Percentiles rank a stretch among this genome's conserved stretches.
Evolutionary conservation across 2,797 vertebrate species (phyloP).

Genomic region (Caiman crocodilus): DNA sequence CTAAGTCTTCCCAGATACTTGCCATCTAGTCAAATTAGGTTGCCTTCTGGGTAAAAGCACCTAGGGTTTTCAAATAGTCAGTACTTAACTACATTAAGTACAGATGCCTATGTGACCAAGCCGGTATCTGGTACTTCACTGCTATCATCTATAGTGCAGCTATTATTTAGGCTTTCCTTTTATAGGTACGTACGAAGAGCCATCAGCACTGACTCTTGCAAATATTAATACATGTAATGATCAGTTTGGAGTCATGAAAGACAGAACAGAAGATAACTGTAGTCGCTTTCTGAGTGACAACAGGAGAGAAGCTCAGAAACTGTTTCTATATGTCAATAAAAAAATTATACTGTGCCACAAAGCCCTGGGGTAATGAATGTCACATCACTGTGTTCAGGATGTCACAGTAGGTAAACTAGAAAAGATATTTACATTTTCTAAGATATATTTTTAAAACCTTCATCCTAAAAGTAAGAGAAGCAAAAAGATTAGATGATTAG

Average conservation of each 20-base stretch:
- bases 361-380: not conserved
- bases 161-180: not conserved
- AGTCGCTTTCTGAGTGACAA: not conserved
- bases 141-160: too few relatives aligned
- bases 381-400: not conserved
- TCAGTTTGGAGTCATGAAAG: not conserved
- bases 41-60: too few relatives aligned
- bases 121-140: too few relatives aligned
- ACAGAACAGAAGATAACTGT: not conserved
- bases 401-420: not conserved
- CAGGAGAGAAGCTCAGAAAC: not conserved
- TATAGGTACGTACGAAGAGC: not conserved
- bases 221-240: not conserved
- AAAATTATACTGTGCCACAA: not conserved
- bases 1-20: too few relatives aligned
- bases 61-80: too few relatives aligned
- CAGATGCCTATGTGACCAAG: too few relatives aligned
- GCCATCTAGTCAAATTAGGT: too few relatives aligned
- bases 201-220: not conserved
- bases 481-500: not conserved
- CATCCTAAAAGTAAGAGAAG: not conserved
- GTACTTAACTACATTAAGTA: too few relatives aligned
- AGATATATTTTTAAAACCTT: not conserved
- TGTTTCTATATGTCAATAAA: accelerated
- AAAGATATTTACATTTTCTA: not conserved